These are phyloP conservation scores for Acomys russatus DNA, from an alignment of 2,797 vertebrate genomes.

Conservation along the genomic window DNA sequence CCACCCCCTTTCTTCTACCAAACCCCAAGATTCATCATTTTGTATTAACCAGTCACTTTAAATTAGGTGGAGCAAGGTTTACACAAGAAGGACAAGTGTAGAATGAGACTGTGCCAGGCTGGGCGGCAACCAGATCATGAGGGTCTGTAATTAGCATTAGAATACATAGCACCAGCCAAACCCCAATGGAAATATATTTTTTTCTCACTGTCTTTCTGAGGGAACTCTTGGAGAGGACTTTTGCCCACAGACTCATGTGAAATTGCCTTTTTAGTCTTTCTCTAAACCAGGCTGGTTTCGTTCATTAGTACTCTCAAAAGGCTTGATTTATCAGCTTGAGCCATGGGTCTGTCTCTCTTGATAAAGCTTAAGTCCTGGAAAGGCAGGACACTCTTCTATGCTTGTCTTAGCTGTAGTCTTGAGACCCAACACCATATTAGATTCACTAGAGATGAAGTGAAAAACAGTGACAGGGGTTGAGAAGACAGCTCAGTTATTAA, in stretches of 20 bases:
- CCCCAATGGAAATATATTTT: too few relatives aligned
- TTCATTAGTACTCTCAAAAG: neutral
- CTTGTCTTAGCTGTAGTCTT: neutral
- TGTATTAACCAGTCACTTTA: too few relatives aligned
- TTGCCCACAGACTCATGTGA: fast-evolving
- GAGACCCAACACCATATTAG: fast-evolving
- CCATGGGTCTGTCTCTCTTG: neutral
- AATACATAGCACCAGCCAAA: too few relatives aligned
- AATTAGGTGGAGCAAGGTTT: too few relatives aligned
- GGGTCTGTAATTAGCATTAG: too few relatives aligned
- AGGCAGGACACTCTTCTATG: fast-evolving
- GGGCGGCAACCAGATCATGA: too few relatives aligned
- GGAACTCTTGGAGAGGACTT: neutral
- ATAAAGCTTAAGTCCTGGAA: neutral
- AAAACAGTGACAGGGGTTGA: neutral
- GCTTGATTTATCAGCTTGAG: neutral
- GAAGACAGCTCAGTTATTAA: neutral
- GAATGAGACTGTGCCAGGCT: too few relatives aligned
- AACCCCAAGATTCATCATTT: too few relatives aligned
- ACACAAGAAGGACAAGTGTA: too few relatives aligned
- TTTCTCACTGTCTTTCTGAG: neutral
- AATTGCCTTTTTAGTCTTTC: neutral
- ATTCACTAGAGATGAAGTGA: neutral
- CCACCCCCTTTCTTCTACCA: too few relatives aligned
- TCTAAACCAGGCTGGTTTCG: fast-evolving